Percentiles rank a stretch among this genome's conserved stretches.
Conservation (phyloP, 2,113 vertebrate species). For the Phylloscopus whistleri region DNA sequence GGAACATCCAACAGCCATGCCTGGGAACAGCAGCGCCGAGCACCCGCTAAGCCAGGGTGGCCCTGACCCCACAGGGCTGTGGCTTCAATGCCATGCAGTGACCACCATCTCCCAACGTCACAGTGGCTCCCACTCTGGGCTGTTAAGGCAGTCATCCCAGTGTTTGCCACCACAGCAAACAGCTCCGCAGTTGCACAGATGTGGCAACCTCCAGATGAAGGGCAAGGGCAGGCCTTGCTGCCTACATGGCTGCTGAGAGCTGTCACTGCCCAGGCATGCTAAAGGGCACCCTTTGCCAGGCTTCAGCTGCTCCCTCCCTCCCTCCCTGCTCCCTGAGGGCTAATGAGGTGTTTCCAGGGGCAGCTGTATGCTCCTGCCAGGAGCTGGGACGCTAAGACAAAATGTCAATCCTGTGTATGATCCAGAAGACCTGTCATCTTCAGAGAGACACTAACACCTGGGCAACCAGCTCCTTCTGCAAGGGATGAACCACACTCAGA, state of each 20-base stretch:
- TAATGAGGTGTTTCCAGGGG: background rate
- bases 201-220: background rate
- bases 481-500: background rate
- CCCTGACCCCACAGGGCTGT: accelerated
- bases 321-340: background rate
- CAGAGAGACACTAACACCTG: background rate
- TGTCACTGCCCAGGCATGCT: background rate
- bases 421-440: background rate
- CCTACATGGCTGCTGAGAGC: background rate
- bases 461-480: background rate
- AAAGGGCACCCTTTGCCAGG: background rate
- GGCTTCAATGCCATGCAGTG: background rate
- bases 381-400: background rate
- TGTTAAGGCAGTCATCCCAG: background rate
- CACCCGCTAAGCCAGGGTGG: accelerated
- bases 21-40: background rate
- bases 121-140: background rate
- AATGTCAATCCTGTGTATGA: background rate
- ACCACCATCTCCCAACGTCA: background rate
- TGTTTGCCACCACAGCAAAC: accelerated
- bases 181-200: background rate
- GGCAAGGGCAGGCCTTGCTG: background rate
- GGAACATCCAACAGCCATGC: background rate
- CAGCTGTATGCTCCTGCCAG: background rate
- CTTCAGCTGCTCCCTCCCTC: background rate